Evolutionary conservation across 1,140 invertebrate species (phyloP).

Genomic region (Solen grandis): DNA sequence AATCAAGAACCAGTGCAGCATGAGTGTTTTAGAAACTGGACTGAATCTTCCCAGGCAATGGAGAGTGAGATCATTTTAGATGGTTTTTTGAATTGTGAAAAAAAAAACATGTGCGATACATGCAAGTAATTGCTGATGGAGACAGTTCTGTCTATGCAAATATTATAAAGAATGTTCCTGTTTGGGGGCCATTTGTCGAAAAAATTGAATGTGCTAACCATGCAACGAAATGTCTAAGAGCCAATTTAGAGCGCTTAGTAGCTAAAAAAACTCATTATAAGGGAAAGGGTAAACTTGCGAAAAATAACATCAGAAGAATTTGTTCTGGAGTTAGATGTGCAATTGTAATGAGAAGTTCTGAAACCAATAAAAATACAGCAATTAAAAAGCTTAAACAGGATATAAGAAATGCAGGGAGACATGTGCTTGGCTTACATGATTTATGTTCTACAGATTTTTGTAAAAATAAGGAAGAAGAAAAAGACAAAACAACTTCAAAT

Average conservation of each 20-base stretch:
- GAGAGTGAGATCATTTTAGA: slow-evolving; percentile 78
- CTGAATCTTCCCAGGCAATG: slow-evolving; percentile 78
- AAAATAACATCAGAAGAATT: too few relatives aligned
- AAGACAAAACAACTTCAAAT: too few relatives aligned
- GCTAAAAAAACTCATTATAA: too few relatives aligned
- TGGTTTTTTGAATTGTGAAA: too few relatives aligned
- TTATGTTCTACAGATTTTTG: slow-evolving; percentile 44
- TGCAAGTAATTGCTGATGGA: slow-evolving; percentile 72
- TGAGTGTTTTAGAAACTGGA: slow-evolving; percentile 69
- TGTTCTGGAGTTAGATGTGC: too few relatives aligned
- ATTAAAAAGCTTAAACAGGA: slow-evolving; percentile 30
- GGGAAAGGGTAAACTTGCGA: too few relatives aligned
- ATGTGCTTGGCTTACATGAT: slow-evolving; percentile 46
- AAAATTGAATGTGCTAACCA: slow-evolving; percentile 76
- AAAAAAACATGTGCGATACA: slow-evolving; percentile 77
- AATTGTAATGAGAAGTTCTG: too few relatives aligned
- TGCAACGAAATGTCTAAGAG: too few relatives aligned
- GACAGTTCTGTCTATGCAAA: slow-evolving; percentile 77
- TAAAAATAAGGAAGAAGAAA: background rate
- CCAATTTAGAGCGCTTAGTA: too few relatives aligned
- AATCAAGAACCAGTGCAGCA: slow-evolving; percentile 4
- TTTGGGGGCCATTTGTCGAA: slow-evolving; percentile 68
- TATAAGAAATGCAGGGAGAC: slow-evolving; percentile 44
- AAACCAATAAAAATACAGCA: too few relatives aligned
- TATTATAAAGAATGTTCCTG: slow-evolving; percentile 57